Percentiles rank a stretch among this genome's conserved stretches.
phyloP scores from a whole-genome alignment of 2,888 invertebrate species.

The Empis stercorea region DNA sequence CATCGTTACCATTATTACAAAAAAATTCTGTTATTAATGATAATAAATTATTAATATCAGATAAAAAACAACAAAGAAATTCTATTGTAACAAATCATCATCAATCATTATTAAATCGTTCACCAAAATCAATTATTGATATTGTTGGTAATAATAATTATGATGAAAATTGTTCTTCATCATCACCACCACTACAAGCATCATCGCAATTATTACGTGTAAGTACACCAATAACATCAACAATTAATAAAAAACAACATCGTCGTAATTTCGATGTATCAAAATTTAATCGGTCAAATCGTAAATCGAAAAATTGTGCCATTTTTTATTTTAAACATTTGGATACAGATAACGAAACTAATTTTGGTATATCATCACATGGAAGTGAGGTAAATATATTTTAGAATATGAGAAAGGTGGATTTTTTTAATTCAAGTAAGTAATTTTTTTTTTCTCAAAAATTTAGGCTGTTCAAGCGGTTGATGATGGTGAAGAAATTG shows the following conservation, averaged over 20 bases:
- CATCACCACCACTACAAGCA: too few species aligned
- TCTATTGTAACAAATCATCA: not conserved
- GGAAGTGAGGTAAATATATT: conserved; percentile 38
- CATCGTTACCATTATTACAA: conserved; percentile 4
- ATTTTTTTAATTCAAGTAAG: not conserved
- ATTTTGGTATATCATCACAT: conserved; percentile 37
- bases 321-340: conserved; percentile 77
- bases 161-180: too few species aligned
- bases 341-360: conserved; percentile 69
- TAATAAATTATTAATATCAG: conserved; percentile 3
- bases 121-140: conserved; percentile 1
- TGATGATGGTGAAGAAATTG: conserved; percentile 7
- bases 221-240: conserved; percentile 5
- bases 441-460: not conserved
- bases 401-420: too few species aligned
- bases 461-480: conserved; percentile 20
- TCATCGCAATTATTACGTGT: too few species aligned
- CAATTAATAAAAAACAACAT: conserved; percentile 2
- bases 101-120: not conserved
- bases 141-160: not conserved
- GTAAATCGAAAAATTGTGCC: conserved; percentile 69
- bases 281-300: conserved; percentile 55
- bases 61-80: not conserved
- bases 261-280: conserved; percentile 43
- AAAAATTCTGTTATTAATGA: conserved; percentile 2